Percentiles rank a stretch among this genome's conserved stretches.
Evolutionary conservation across 2,113 vertebrate genomes (phyloP).

Genomic region (Odocoileus hemionus): DNA sequence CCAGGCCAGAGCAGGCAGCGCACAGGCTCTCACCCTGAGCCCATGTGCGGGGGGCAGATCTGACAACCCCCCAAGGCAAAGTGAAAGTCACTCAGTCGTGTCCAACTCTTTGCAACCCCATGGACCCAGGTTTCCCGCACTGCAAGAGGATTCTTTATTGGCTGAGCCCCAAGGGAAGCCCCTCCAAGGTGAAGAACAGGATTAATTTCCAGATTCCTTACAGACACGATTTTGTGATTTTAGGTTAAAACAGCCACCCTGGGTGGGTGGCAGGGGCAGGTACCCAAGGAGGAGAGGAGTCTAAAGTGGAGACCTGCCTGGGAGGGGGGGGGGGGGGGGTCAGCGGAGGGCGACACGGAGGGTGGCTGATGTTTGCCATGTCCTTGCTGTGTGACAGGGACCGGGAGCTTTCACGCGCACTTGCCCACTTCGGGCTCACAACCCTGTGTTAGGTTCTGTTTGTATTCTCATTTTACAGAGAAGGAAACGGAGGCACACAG

Average conservation of each 20-base stretch:
- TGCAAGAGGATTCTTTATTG: neutral
- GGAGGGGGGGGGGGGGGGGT: too few relatives aligned
- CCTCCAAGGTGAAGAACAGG: neutral
- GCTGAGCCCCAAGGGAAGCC: neutral
- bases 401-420: rapidly evolving
- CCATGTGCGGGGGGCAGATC: neutral
- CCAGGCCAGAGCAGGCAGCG: neutral
- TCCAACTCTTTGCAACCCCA: neutral
- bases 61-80: neutral
- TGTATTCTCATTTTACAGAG: neutral
- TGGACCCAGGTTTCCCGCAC: neutral
- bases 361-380: rapidly evolving
- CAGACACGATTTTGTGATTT: neutral
- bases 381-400: neutral
- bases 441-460: neutral
- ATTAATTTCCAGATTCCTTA: neutral
- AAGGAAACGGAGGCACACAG: neutral
- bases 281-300: neutral
- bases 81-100: too few relatives aligned
- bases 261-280: neutral
- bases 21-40: too few relatives aligned
- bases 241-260: neutral
- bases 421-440: neutral
- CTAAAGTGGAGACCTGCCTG: neutral
- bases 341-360: neutral